Base-by-base conservation (phyloP, 2,888 invertebrate genomes). In the Heliconius erato region DNA sequence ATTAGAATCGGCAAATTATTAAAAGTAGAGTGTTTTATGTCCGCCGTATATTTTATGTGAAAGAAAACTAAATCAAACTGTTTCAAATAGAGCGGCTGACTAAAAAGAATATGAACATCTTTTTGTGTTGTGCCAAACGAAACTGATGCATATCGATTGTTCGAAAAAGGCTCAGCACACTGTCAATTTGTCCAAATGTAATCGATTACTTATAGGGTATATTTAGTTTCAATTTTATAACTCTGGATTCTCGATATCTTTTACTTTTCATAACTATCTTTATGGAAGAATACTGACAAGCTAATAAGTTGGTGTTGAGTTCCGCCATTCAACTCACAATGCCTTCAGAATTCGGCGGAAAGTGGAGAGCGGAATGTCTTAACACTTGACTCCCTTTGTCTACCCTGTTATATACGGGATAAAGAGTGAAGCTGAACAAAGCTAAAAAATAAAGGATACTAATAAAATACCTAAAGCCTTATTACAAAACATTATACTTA, bases 1-100 rank as follows among this genome's bases (percentile, higher is more conserved):
- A 96, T 95, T 95, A 95, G 95, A 92, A 93, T 91, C 93, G 90
- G 92, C 92, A 94, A 94, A 94, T 93, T 94, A 94, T 94, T 92
- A 93, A 87, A 92, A 91, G 89, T 90, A 87, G 86, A 88, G 90
- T 92, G 92, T 93, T 94, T 94, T 94, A 93, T 92, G 89, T 89
- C 88, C 86, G 85, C 87, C 89, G 91, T 92, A 93, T 92, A 86
- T 79, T 83, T 84, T 79, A 78, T 81, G 84, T 79, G 83, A 84
- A 86, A 81, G 63, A 81, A 79, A 44, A 78, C 68, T 79, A 63
- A 74, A 78, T 78, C 76, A 72, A 74, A 81, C 63, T 26, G 68
- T 35, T 78, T 69, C 63, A 79, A 80, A 68, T 74, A 79, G 69
- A 74, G 54, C 67, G 49, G 80, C 28, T 80, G 16, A 9, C 72